Base-by-base conservation (phyloP, 2,888 invertebrate species). In the Cheilosia soror region DNA sequence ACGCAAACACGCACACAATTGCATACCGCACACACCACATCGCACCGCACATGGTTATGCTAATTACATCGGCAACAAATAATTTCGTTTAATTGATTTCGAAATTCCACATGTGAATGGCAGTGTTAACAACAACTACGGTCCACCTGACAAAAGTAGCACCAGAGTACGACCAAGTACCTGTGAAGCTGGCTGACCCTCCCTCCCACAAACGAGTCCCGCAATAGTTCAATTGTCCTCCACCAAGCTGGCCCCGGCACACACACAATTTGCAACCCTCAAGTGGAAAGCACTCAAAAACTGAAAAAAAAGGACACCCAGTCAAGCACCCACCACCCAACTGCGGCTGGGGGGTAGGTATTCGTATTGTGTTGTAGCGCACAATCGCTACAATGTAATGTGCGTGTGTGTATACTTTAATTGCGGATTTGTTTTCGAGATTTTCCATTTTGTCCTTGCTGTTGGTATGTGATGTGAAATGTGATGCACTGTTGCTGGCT, bases 21-120 rank as follows among this genome's bases (percentile, higher is more conserved):
- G 55, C 49, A 55, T 53, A 63, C 83, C 75, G 75, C 69, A 71
- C 78, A 69, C 69, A 78, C 68, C 78, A 20, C 81, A 81, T 27
- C 72, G 63, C 60, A 85, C 73, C 86, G 81, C 85, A 77, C 85
- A 86, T 78, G 86, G 81, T 86, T 86, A 82, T 86, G 86, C 86
- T 86, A 86, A 86, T 86, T 86, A 86, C 86, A 82, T 69, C 82
- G 86, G 86, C 82, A 86, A 86, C 86, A 86, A 86, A 86, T 86
- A 86, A 86, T 86, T 86, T 82, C 82, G 77, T 82, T 82, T 86
- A 86, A 86, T 86, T 86, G 86, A 86, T 86, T 82, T 77, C 82
- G 86, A 86, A 86, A 81, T 81, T 82, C 78, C 77, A 72, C 86
- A 78, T 69, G 81, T 68, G 77, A 77, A 80, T 82, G 82, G 72